These are phyloP conservation scores for Xiphydria camelus DNA, from an alignment of 2,888 invertebrate species.

Conservation along the genomic window DNA sequence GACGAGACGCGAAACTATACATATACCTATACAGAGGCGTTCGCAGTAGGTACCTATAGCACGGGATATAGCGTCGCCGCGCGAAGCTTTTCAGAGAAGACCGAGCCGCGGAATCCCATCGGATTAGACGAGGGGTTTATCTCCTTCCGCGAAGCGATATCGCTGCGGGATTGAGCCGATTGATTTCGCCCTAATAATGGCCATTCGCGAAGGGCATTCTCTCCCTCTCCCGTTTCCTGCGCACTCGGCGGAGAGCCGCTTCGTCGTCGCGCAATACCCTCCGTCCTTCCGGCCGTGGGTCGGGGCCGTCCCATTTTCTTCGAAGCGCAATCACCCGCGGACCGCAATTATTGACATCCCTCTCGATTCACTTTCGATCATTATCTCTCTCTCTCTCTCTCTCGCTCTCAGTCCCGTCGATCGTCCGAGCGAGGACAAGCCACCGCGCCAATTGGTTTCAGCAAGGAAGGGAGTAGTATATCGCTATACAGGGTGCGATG, in stretches of 20 bases:
- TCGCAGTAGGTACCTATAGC: too few species aligned
- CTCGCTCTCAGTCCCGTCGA: constrained; percentile 13
- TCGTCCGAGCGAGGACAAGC: constrained; percentile 20
- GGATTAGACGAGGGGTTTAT: constrained; percentile 40
- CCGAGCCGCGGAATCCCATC: constrained; percentile 37
- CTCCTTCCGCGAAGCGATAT: constrained; percentile 39
- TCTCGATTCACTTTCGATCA: constrained; percentile 23
- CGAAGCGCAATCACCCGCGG: constrained; percentile 32
- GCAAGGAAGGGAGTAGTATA: too few species aligned
- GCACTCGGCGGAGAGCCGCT: constrained; percentile 7
- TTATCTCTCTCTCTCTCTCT: constrained; percentile 9
- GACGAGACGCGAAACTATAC: too few species aligned
- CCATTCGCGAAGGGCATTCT: constrained; percentile 23
- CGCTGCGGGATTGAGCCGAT: constrained; percentile 41
- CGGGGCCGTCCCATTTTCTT: constrained; percentile 26
- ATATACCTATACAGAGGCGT: too few species aligned
- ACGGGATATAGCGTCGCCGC: constrained; percentile 28
- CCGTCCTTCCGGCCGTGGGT: too few species aligned
- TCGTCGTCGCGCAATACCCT: too few species aligned
- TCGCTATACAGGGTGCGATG: too few species aligned
- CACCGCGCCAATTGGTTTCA: too few species aligned
- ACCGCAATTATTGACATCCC: constrained; percentile 38
- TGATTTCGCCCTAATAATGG: constrained; percentile 49
- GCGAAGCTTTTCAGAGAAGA: constrained; percentile 28
- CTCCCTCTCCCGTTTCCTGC: constrained; percentile 10